Conservation (phyloP, 2,888 invertebrate species). For the Lochmaea crataegi region DNA sequence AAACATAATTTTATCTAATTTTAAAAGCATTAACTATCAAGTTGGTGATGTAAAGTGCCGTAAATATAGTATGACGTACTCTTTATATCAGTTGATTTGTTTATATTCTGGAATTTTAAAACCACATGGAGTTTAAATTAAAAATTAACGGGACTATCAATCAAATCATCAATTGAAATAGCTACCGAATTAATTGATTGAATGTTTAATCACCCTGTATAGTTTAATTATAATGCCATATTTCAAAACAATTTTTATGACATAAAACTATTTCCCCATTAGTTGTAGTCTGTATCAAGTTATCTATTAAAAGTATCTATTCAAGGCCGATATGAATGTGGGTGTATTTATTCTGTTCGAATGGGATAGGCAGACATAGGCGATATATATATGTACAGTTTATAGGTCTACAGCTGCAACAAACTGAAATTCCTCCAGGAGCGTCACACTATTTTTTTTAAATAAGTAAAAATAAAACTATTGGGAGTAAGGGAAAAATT, state of each 20-base stretch:
- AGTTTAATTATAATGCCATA: background rate
- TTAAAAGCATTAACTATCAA: conserved; percentile 1
- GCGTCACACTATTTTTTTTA: conserved; percentile 19
- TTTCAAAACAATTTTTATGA: conserved; percentile 5
- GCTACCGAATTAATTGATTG: background rate
- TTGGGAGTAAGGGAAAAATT: too few species aligned
- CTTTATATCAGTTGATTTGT: conserved; percentile 3
- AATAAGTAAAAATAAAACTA: background rate
- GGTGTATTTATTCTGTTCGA: conserved; percentile 42
- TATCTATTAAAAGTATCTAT: conserved; percentile 20
- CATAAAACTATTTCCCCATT: conserved; percentile 6
- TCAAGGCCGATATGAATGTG: conserved; percentile 40
- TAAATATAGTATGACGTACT: conserved; percentile 10
- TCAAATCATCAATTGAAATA: background rate
- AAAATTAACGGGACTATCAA: background rate
- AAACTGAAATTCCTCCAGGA: conserved; percentile 22
- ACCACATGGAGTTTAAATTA: conserved; percentile 9
- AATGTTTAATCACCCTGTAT: background rate
- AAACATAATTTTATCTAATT: background rate
- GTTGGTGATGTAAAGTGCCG: background rate
- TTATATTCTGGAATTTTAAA: conserved; percentile 15
- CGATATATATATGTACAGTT: conserved; percentile 8
- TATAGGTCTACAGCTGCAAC: conserved; percentile 20
- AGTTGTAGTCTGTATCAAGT: conserved; percentile 10
- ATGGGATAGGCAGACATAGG: conserved; percentile 37